Evolutionary conservation across 2,113 vertebrate species (phyloP).

Genomic region (Pseudorectes ferrugineus): DNA sequence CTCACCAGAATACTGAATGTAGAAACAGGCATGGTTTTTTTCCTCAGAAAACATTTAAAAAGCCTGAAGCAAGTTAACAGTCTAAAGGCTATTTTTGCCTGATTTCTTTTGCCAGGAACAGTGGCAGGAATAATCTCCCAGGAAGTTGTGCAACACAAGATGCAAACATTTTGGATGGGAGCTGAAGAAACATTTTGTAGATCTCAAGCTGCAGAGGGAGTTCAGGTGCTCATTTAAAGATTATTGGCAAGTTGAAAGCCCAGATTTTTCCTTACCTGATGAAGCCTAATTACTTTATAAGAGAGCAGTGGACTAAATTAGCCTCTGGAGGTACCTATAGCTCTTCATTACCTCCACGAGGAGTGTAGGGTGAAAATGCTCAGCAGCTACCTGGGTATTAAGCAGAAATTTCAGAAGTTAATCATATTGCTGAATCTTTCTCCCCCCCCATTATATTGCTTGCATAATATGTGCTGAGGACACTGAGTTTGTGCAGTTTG

Average conservation of each 20-base stretch:
- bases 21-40: not conserved
- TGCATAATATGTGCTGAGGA: not conserved
- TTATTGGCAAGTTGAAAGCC: not conserved
- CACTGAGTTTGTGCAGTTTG: not conserved
- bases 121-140: not conserved
- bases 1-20: not conserved
- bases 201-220: not conserved
- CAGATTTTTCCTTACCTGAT: not conserved
- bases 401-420: not conserved
- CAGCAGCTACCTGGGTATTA: not conserved
- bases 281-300: constrained; percentile 15
- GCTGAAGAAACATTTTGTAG: not conserved
- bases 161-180: not conserved
- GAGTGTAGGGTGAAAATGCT: not conserved
- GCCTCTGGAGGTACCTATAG: not conserved
- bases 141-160: not conserved
- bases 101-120: not conserved
- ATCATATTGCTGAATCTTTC: not conserved
- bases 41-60: not conserved
- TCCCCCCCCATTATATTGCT: accelerated
- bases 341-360: not conserved
- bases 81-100: not conserved
- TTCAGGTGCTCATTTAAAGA: not conserved
- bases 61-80: not conserved
- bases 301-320: constrained; percentile 4